These are phyloP conservation scores for Trinectes maculatus DNA, from an alignment of 2,113 vertebrate species.

Conservation along the genomic window DNA sequence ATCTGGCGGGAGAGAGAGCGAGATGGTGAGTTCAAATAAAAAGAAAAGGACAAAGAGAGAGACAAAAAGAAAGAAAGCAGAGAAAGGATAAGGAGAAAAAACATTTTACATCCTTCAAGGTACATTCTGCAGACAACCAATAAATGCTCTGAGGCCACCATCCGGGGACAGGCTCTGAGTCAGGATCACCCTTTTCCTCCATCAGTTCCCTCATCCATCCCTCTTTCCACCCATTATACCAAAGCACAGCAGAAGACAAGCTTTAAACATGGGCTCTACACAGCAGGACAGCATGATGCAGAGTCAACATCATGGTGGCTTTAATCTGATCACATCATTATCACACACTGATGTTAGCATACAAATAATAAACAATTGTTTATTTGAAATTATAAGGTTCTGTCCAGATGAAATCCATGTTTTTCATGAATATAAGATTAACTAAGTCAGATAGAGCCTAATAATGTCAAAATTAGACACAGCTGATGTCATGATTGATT, in stretches of 20 bases:
- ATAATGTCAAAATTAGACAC: slow-evolving; percentile 6
- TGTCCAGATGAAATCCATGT: background rate
- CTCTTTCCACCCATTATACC: slow-evolving; percentile 9
- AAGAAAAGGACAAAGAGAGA: slow-evolving; percentile 67
- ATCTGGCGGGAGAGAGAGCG: slow-evolving; percentile 90
- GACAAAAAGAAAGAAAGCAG: slow-evolving; percentile 64
- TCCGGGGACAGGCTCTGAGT: slow-evolving; percentile 89
- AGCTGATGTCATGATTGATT: background rate
- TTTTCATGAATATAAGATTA: no score
- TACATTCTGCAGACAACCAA: slow-evolving; percentile 88
- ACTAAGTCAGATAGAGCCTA: background rate
- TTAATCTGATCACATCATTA: background rate
- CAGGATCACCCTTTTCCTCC: slow-evolving; percentile 82
- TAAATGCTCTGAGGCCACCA: slow-evolving; percentile 85
- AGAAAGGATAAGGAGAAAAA: slow-evolving; percentile 28
- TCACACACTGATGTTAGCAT: no score
- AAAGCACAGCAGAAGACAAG: slow-evolving; percentile 67
- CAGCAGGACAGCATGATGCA: background rate
- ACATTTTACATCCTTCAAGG: slow-evolving; percentile 96
- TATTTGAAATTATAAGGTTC: slow-evolving; percentile 15
- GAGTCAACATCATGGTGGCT: background rate
- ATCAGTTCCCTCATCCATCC: slow-evolving; percentile 30
- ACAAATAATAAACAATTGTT: no score
- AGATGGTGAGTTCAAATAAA: slow-evolving; percentile 83
- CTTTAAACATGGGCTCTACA: background rate